Percentiles rank a stretch among this genome's conserved stretches.
Conservation (phyloP, 2,797 vertebrate species). For the Diplodus puntazzo region DNA sequence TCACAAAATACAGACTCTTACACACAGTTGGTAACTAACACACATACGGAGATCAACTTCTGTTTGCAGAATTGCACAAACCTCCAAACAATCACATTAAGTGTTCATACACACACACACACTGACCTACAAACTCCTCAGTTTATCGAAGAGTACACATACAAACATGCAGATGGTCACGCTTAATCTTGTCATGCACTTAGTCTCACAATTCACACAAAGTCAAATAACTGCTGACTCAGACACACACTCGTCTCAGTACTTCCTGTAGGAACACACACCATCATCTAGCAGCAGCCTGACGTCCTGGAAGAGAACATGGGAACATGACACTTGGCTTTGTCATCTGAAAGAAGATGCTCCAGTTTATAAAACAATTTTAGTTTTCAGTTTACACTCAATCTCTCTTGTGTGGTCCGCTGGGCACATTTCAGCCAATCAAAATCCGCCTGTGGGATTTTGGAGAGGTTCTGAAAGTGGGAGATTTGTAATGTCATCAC, state of each 20-base stretch:
- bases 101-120: constrained; percentile 7
- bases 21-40: neutral
- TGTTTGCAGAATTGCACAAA: neutral
- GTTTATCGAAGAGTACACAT: constrained; percentile 16
- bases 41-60: constrained; percentile 7
- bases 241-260: constrained; percentile 18
- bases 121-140: constrained; percentile 4
- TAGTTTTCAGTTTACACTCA: neutral
- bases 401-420: constrained; percentile 6
- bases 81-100: constrained; percentile 11
- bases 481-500: constrained; percentile 30
- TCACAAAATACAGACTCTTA: neutral
- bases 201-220: constrained; percentile 32
- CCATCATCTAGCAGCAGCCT: neutral
- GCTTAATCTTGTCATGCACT: constrained; percentile 14
- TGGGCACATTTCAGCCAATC: neutral
- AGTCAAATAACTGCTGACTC: constrained; percentile 23
- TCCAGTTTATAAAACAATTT: constrained; percentile 18
- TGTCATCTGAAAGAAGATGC: constrained; percentile 8
- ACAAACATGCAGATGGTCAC: constrained; percentile 18
- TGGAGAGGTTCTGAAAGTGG: constrained; percentile 18
- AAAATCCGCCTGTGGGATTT: neutral
- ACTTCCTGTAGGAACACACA: constrained; percentile 34
- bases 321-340: constrained; percentile 56
- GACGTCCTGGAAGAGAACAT: constrained; percentile 39